Evolutionary conservation across 2,888 invertebrate species (phyloP).

Genomic region (Ormia ochracea): DNA sequence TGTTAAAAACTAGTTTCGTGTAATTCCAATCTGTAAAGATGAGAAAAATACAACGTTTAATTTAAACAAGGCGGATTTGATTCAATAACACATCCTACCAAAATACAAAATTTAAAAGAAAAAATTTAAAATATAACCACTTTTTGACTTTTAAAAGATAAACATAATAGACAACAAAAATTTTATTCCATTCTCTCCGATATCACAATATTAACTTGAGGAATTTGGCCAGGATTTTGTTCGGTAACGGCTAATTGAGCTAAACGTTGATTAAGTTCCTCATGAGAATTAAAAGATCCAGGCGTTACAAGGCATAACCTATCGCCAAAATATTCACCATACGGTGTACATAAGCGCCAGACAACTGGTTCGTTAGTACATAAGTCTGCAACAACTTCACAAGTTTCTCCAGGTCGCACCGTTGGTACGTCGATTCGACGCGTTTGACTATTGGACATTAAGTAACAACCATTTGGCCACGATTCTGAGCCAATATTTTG

Average conservation of each 20-base stretch:
- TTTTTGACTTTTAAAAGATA: constrained; percentile 19
- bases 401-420: constrained; percentile 86
- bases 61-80: constrained; percentile 15
- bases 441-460: constrained; percentile 81
- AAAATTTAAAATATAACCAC: constrained; percentile 9
- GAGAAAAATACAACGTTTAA: constrained; percentile 1
- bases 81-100: constrained; percentile 33
- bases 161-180: constrained; percentile 20
- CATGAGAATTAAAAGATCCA: constrained; percentile 71
- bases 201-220: constrained; percentile 77
- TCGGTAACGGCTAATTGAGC: constrained; percentile 74
- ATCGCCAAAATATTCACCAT: constrained; percentile 96
- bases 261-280: constrained; percentile 75
- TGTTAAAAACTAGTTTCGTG: constrained; percentile 5
- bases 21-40: not conserved
- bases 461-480: constrained; percentile 91
- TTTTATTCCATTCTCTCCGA: constrained; percentile 75
- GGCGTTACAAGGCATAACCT: constrained; percentile 68
- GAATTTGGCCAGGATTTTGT: constrained; percentile 73
- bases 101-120: constrained; percentile 32
- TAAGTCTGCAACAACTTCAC: constrained; percentile 84
- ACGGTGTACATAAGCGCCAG: constrained; percentile 92
- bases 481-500: constrained; percentile 90
- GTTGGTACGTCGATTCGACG: constrained; percentile 78
- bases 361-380: constrained; percentile 90